These are phyloP conservation scores for Trinectes maculatus DNA, from an alignment of 2,113 vertebrate genomes.

Conservation along the genomic window DNA sequence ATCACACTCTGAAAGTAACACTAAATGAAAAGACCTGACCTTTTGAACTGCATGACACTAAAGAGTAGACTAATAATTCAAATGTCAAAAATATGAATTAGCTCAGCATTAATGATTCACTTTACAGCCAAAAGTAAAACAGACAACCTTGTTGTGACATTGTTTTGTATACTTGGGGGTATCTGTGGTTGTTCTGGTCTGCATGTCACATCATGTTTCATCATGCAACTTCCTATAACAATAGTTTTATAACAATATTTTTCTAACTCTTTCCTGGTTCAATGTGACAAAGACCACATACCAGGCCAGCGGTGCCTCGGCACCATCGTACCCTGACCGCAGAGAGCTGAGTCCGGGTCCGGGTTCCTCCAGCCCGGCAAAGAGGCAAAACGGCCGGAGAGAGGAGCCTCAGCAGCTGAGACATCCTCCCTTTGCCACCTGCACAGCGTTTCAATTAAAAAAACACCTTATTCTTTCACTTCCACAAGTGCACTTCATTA, in stretches of 20 bases:
- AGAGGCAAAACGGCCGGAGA: conserved; percentile 57
- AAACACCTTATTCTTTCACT: not conserved
- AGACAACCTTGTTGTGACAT: not conserved
- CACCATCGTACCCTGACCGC: conserved; percentile 17
- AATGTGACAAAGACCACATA: no score
- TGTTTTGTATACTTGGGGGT: no score
- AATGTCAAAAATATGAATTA: no score
- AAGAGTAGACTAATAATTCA: not conserved
- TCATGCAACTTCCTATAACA: no score
- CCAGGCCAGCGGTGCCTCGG: conserved; percentile 23
- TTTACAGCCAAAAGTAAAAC: not conserved
- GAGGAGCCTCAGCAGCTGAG: conserved; percentile 72
- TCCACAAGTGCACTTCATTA: not conserved
- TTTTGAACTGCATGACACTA: not conserved
- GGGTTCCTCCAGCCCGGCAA: conserved; percentile 47
- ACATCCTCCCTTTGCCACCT: conserved; percentile 57
- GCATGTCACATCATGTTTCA: no score
- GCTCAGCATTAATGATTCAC: not conserved
- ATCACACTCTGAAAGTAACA: not conserved
- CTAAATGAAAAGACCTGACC: not conserved
- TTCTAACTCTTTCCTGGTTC: no score
- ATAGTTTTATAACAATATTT: no score
- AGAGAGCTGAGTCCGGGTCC: conserved; percentile 43
- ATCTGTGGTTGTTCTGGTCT: not conserved
- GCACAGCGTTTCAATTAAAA: not conserved